Percentiles rank a stretch among this genome's conserved stretches.
Evolutionary conservation across 2,797 vertebrate species (phyloP).

Genomic region (Molossus alvarezi): DNA sequence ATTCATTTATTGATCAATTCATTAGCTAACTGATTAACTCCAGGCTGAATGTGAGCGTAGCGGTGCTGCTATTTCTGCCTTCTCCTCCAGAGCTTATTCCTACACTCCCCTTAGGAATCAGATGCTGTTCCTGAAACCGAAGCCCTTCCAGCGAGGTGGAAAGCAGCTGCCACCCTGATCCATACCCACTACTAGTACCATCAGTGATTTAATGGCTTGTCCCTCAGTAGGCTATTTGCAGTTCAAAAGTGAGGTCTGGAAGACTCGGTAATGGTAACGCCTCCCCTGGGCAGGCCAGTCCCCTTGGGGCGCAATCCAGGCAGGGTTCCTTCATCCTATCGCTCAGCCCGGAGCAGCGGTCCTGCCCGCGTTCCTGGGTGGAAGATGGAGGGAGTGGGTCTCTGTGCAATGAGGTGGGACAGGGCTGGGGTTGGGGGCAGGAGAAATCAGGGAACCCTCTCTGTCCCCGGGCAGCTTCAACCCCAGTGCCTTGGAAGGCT

Average conservation of each 20-base stretch:
- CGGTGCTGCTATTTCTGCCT: background rate
- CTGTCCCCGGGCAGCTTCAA: background rate
- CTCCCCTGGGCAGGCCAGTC: background rate
- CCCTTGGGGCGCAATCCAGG: background rate
- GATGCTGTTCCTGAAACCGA: background rate
- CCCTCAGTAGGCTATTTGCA: background rate
- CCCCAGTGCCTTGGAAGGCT: background rate
- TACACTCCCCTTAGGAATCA: background rate
- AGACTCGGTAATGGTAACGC: background rate
- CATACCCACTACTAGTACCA: background rate
- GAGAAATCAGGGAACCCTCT: background rate
- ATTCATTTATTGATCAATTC: background rate
- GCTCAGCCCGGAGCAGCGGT: background rate
- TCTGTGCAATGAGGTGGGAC: background rate
- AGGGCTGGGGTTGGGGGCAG: background rate
- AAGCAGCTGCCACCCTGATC: background rate
- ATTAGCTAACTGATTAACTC: conserved; percentile 4
- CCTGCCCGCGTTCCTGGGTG: background rate
- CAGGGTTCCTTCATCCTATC: background rate
- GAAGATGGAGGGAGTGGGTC: background rate
- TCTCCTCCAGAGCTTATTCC: background rate
- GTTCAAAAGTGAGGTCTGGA: background rate
- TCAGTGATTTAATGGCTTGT: background rate
- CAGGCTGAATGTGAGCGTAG: background rate
- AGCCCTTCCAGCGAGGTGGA: background rate